Evolutionary conservation across 2,113 vertebrate species (phyloP), one percentile per base, ranked within the genome.

Genomic region (Pteruthius melanotis): DNA sequence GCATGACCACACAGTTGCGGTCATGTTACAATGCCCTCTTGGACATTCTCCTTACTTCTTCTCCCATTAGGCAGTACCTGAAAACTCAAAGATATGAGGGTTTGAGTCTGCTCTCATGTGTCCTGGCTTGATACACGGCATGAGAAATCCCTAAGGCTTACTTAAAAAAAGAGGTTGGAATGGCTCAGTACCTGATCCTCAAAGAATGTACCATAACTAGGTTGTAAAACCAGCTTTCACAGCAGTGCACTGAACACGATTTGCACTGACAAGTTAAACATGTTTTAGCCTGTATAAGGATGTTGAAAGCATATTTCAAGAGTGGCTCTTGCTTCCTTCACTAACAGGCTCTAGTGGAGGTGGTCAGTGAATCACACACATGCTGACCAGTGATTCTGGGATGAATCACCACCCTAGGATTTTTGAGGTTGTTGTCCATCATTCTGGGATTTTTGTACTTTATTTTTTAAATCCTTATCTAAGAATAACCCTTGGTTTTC

Each of bases 371-470:
- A 82, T 63, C 35, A 57, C 28, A 37, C 11, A 10, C 0, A 1
- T 1, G 3, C 22, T 42, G 37, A 59, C 13, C 22, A 9, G 28
- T 28, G 54, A 50, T 81, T 78, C 59, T 54, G 12, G 35, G 31
- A 44, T 1, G 1, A 66, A 20, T 37, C 18, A 74, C 6, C 8
- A 33, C 7, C 9, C 13, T 1, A 2, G 10, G 6, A 15, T 69
- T 91, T 61, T 57, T 77, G 65, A 74, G 5, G 19, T 45, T 81
- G 9, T 2, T 1, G 20, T 65, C 15, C 35, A 49, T 66, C 19
- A 30, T 60, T 75, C 44, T 66, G 20, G 24, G 22, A 5, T 21
- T 66, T 49, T 52, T 3, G 10, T 42, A 50, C 8, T 27, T 71
- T 59, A 9, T 27, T 49, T 77, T 70, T 30, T 2, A 50, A 63